Percentiles rank a stretch among this genome's conserved stretches.
phyloP scores from a whole-genome alignment of 2,113 vertebrate genomes.

The Rhynchomys soricoides region DNA sequence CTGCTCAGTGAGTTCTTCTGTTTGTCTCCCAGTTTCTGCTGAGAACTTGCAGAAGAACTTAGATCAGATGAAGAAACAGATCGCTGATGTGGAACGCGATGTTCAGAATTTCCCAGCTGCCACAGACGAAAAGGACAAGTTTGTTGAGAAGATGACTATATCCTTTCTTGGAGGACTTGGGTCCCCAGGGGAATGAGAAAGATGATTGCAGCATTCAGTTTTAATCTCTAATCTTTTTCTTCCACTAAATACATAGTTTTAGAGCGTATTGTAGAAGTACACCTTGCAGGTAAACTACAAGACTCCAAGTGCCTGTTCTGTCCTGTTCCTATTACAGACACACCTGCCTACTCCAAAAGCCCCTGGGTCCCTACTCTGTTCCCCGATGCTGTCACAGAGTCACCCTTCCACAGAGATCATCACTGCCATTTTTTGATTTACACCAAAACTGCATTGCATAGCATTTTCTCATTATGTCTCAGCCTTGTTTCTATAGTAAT shows the following conservation, averaged over 20 bases:
- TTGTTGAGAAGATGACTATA: conserved; percentile 91
- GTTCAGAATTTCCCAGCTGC: conserved; percentile 89
- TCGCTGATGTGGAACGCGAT: conserved; percentile 87
- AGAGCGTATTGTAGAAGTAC: neutral
- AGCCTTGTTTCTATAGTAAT: neutral
- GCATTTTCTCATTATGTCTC: neutral
- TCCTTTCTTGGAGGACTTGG: conserved; percentile 82
- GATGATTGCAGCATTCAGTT: neutral
- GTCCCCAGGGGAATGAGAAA: neutral
- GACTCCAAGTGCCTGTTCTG: neutral
- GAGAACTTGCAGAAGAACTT: conserved; percentile 91
- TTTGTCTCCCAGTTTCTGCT: conserved; percentile 86
- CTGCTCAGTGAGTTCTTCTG: conserved; percentile 51
- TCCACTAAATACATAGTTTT: neutral
- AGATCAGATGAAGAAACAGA: conserved; percentile 90
- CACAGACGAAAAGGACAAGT: conserved; percentile 89
- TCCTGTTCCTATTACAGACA: neutral
- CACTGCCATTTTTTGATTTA: neutral
- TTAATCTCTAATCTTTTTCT: neutral
- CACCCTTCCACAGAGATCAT: neutral
- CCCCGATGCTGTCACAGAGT: neutral
- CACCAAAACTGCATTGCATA: neutral
- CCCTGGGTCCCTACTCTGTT: neutral
- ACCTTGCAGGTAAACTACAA: neutral
- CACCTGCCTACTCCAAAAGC: neutral